Evolutionary conservation across 2,113 vertebrate genomes (phyloP).

Genomic region (Rostratula benghalensis): DNA sequence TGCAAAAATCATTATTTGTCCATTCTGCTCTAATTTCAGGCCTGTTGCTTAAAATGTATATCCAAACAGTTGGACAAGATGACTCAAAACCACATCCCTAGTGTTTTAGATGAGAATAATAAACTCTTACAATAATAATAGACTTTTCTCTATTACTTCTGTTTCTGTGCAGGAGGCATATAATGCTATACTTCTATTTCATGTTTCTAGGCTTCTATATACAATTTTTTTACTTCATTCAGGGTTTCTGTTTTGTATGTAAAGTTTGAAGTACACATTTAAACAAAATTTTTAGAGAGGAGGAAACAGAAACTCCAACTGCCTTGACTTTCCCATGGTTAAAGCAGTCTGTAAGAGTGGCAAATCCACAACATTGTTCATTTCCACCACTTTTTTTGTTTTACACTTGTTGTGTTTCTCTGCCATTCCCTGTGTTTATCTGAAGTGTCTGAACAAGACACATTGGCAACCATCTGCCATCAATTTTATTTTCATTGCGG

Average conservation of each 20-base stretch:
- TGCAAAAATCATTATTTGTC: neutral
- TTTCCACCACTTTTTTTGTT: neutral
- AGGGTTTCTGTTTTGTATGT: neutral
- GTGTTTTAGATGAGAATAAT: neutral
- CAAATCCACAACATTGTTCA: neutral
- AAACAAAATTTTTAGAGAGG: neutral
- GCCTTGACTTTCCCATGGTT: neutral
- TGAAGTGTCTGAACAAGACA: constrained; percentile 30
- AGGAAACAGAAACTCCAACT: neutral
- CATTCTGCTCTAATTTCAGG: neutral
- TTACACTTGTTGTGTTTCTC: neutral
- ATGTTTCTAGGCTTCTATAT: neutral
- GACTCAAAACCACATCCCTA: neutral
- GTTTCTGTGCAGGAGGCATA: neutral
- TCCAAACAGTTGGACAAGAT: neutral
- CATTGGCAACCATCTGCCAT: constrained; percentile 38
- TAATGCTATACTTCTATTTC: neutral
- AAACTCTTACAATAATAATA: neutral
- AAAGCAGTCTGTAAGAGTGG: neutral
- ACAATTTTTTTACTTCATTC: neutral
- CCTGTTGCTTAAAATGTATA: neutral
- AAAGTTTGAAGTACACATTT: neutral
- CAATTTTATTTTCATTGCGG: constrained; percentile 38
- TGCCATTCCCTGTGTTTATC: constrained; percentile 4
- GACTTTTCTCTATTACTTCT: neutral